Percentiles rank a stretch among this genome's conserved stretches.
These are phyloP conservation scores for Amphiprion ocellaris DNA, from an alignment of 2,113 vertebrate species.

Conservation along the genomic window DNA sequence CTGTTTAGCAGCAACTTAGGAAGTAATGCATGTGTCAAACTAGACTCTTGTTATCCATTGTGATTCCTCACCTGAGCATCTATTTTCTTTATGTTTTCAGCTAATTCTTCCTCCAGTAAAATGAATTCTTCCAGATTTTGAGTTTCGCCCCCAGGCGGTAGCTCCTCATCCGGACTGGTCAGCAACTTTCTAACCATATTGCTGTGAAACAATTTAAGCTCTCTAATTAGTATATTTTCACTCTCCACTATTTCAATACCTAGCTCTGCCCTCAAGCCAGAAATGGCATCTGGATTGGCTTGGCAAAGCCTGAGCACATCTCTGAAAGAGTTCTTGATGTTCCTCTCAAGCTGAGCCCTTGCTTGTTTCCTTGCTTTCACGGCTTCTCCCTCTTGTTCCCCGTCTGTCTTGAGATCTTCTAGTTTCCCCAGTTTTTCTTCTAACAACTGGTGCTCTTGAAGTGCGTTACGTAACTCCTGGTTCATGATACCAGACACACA, in stretches of 20 bases:
- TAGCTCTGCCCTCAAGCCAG: constrained; percentile 42
- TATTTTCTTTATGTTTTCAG: constrained; percentile 46
- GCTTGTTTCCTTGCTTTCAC: constrained; percentile 2
- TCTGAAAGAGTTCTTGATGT: constrained; percentile 80
- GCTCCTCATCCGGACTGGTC: constrained; percentile 81
- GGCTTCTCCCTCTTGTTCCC: constrained; percentile 3
- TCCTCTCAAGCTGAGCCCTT: constrained; percentile 25
- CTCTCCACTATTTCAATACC: constrained; percentile 22
- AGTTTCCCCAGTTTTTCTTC: constrained; percentile 49
- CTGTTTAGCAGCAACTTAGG: neutral
- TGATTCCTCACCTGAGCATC: constrained; percentile 82
- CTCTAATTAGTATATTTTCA: constrained; percentile 56
- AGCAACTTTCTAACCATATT: constrained; percentile 83
- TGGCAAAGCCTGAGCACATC: constrained; percentile 81
- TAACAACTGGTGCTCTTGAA: constrained; percentile 76
- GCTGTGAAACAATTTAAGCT: constrained; percentile 82
- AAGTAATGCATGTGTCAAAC: neutral
- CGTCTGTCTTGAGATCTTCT: neutral
- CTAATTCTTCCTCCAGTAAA: constrained; percentile 73
- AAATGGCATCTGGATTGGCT: constrained; percentile 53
- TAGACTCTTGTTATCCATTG: neutral
- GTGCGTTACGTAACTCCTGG: constrained; percentile 31
- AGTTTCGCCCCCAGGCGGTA: constrained; percentile 65
- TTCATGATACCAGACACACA: constrained; percentile 49
- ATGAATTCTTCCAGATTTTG: constrained; percentile 62